A percentile compares a stretch with the other conserved stretches of the same genome.
phyloP scores from a whole-genome alignment of 2,797 vertebrate species.

The Eulemur rubriventer region DNA sequence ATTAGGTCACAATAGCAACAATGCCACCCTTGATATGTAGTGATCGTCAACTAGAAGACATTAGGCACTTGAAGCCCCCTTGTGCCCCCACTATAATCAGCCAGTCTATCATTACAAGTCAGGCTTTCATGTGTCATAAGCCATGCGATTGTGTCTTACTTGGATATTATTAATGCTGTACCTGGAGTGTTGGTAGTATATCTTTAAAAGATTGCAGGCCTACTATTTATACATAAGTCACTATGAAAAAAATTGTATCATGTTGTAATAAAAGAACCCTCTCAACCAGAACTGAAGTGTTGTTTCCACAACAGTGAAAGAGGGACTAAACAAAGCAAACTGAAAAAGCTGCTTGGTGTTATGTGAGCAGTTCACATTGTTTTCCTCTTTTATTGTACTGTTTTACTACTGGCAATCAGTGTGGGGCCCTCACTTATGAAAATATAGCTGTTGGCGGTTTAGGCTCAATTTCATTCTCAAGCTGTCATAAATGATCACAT shows the following conservation, averaged over 20 bases:
- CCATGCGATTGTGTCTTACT: background rate
- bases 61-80: background rate
- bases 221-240: slow-evolving; percentile 51
- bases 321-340: slow-evolving; percentile 52
- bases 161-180: slow-evolving; percentile 23
- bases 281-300: slow-evolving; percentile 65
- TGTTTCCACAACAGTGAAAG: slow-evolving; percentile 62
- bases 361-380: slow-evolving; percentile 37
- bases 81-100: too few species aligned
- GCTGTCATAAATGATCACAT: slow-evolving; percentile 75
- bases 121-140: background rate
- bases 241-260: slow-evolving; percentile 52
- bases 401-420: slow-evolving; percentile 66
- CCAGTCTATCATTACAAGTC: background rate
- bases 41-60: background rate
- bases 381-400: slow-evolving; percentile 44
- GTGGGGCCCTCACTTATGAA: slow-evolving; percentile 74
- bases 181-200: slow-evolving; percentile 22
- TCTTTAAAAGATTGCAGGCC: slow-evolving; percentile 37
- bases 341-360: slow-evolving; percentile 33
- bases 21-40: background rate
- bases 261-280: slow-evolving; percentile 68
- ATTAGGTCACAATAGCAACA: background rate
- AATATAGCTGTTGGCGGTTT: slow-evolving; percentile 68
- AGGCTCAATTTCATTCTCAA: slow-evolving; percentile 74